phyloP scores from a whole-genome alignment of 2,888 invertebrate species.

The Zygogramma bicolorata region DNA sequence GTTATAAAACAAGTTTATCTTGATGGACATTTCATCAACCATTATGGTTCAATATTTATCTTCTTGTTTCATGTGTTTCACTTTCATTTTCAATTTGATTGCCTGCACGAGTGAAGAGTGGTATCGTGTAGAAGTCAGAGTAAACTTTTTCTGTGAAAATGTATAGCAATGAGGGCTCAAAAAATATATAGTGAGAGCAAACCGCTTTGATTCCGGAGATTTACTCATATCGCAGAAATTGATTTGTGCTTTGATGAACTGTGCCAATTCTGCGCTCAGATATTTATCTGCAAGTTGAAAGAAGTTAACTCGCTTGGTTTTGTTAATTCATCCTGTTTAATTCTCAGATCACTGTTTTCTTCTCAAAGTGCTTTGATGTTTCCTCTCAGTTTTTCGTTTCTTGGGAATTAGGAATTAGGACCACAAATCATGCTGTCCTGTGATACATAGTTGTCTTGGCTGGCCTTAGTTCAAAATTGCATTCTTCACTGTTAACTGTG shows the following conservation, averaged over 20 bases:
- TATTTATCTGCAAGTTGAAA: background rate
- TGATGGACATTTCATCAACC: too few species aligned
- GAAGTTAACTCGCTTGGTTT: background rate
- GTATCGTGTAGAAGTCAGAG: background rate
- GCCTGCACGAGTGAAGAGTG: too few species aligned
- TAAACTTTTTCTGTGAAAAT: background rate
- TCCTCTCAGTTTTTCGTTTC: background rate
- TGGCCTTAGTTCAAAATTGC: background rate
- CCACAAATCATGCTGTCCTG: background rate
- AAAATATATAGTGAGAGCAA: background rate
- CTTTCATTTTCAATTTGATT: too few species aligned
- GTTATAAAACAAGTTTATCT: too few species aligned
- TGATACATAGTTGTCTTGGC: background rate
- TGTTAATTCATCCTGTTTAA: background rate
- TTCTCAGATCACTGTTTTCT: background rate
- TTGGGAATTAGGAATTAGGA: background rate
- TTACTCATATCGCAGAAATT: background rate
- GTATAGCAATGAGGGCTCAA: background rate
- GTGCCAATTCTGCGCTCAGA: background rate
- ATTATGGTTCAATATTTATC: too few species aligned
- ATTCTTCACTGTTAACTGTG: background rate
- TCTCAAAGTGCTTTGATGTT: background rate
- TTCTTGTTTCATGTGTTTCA: too few species aligned
- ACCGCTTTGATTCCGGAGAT: background rate
- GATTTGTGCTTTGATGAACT: background rate